Conservation (phyloP, 2,797 vertebrate genomes). For the Hemibagrus guttatus region DNA sequence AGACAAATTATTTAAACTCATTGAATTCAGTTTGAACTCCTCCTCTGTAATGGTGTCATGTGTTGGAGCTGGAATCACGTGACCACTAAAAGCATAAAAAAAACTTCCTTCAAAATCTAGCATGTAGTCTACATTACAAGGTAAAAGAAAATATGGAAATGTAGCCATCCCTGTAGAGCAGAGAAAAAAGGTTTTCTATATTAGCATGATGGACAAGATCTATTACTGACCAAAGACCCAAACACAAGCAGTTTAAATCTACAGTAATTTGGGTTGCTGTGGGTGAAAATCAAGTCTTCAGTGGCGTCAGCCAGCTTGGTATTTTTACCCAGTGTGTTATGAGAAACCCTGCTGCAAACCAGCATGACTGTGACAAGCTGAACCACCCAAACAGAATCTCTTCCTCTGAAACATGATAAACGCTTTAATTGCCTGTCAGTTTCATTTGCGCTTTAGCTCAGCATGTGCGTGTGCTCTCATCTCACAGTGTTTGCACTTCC, state of each 20-base stretch:
- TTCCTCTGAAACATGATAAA: slow-evolving; percentile 27
- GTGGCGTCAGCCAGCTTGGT: background rate
- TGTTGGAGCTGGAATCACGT: background rate
- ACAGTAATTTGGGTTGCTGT: background rate
- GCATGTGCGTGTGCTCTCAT: slow-evolving; percentile 19
- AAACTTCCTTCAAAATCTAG: background rate
- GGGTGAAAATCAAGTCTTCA: background rate
- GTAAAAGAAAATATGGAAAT: background rate
- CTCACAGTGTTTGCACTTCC: background rate
- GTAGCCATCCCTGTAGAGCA: background rate
- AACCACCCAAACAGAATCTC: slow-evolving; percentile 20
- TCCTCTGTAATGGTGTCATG: background rate
- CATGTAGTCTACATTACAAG: background rate
- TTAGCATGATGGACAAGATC: background rate
- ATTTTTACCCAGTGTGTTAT: slow-evolving; percentile 18
- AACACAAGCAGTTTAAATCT: background rate
- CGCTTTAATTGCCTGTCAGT: slow-evolving; percentile 33
- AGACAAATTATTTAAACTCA: background rate
- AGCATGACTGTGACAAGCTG: slow-evolving; percentile 30
- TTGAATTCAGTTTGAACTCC: background rate
- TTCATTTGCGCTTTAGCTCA: background rate
- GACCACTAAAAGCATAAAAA: background rate
- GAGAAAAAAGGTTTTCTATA: background rate
- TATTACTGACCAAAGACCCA: no score
- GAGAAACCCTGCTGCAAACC: slow-evolving; percentile 17